Conservation (phyloP, 2,113 vertebrate genomes). For the Trinectes maculatus region DNA sequence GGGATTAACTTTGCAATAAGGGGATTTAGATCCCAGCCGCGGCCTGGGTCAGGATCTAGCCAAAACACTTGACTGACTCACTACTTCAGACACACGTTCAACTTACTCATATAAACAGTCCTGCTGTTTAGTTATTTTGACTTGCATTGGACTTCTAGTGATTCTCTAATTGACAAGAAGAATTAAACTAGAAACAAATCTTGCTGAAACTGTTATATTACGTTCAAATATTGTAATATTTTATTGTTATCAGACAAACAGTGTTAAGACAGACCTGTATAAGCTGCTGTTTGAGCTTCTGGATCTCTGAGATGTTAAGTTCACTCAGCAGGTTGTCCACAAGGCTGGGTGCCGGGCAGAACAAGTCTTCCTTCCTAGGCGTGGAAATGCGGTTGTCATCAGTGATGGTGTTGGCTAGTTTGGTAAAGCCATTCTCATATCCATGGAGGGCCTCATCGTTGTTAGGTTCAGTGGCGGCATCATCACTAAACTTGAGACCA, state of each 20-base stretch:
- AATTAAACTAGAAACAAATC: neutral
- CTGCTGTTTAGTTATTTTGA: neutral
- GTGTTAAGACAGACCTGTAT: conserved; percentile 88
- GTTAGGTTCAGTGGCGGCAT: conserved; percentile 85
- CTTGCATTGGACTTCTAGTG: neutral
- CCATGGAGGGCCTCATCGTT: conserved; percentile 91
- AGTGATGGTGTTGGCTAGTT: conserved; percentile 79
- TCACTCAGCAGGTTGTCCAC: conserved; percentile 97
- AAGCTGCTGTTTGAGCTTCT: conserved; percentile 98
- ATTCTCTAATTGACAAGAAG: neutral
- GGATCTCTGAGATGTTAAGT: conserved; percentile 98
- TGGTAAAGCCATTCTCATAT: conserved; percentile 89
- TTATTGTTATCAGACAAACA: too few species aligned
- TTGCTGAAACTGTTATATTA: too few species aligned
- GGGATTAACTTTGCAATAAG: conserved; percentile 67
- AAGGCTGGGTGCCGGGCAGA: conserved; percentile 90
- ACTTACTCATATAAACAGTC: neutral
- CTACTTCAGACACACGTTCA: conserved; percentile 24
- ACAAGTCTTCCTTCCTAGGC: conserved; percentile 86
- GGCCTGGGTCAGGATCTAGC: conserved; percentile 27
- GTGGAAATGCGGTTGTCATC: conserved; percentile 85
- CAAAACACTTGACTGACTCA: conserved; percentile 14
- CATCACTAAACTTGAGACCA: conserved; percentile 92
- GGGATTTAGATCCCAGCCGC: conserved; percentile 57
- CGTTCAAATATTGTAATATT: too few species aligned